A percentile compares a stretch with the other conserved stretches of the same genome.
Conservation (phyloP, 1,140 invertebrate species). For the Heliconius melpomene region DNA sequence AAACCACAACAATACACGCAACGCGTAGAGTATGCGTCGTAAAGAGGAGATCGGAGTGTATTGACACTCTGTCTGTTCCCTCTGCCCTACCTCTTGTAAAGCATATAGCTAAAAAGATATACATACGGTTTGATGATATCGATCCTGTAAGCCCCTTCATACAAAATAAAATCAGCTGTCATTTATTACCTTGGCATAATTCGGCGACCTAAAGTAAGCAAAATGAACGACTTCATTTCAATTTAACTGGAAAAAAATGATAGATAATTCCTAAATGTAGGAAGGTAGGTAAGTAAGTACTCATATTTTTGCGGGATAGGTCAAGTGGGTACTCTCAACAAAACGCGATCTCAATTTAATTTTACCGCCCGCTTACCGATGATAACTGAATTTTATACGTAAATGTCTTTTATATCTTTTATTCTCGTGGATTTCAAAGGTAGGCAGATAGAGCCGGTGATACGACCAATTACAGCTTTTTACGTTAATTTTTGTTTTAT, state of each 20-base stretch:
- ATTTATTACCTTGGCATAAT: background rate
- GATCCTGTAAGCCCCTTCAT: background rate
- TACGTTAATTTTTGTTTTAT: slow-evolving; percentile 1
- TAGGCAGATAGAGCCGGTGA: background rate
- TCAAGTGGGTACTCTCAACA: slow-evolving; percentile 21
- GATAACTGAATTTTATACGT: slow-evolving; percentile 17
- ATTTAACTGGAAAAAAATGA: background rate
- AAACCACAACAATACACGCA: too few species aligned
- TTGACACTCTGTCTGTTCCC: background rate
- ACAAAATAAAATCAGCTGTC: background rate
- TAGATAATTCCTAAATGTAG: background rate
- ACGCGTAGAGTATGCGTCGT: background rate
- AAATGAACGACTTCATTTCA: background rate
- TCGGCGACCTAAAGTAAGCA: background rate
- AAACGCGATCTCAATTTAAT: slow-evolving; percentile 28
- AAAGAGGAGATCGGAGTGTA: background rate
- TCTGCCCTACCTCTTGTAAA: background rate
- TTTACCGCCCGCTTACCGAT: slow-evolving; percentile 16
- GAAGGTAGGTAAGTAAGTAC: too few species aligned
- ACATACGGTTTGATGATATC: background rate
- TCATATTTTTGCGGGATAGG: slow-evolving; percentile 20
- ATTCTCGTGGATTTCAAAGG: slow-evolving; percentile 12
- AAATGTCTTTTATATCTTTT: slow-evolving; percentile 10
- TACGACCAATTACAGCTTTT: background rate
- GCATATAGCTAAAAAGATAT: too few species aligned